Base-by-base conservation (phyloP, 2,888 invertebrate genomes). In the Cheilosia pagana region DNA sequence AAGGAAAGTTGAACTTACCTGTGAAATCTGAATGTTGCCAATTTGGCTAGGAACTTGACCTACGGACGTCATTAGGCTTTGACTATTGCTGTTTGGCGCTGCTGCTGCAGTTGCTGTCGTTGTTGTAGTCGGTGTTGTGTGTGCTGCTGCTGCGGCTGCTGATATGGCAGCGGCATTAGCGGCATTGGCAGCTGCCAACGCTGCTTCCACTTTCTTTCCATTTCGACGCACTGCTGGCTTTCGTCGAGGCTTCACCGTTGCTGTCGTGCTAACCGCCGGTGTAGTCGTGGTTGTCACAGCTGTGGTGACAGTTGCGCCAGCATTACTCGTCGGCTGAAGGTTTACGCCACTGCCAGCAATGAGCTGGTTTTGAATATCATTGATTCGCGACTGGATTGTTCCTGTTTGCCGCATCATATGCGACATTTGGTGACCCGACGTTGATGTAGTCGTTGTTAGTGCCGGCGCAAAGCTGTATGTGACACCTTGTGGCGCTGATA, bases 11-110 rank as follows among this genome's bases (percentile, higher is more conserved):
- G 14, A 10, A n/a, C 63, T 79, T 76, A 85, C 85, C 88, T 92
- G 92, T 21, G 92, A 92, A 85, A 92, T 92, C 88, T 92, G 92
- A 82, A 92, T 92, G 75, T 92, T 92, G 86, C 92, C 92, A 81
- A 92, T 92, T 87, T 92, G 92, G 86, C 92, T 92, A 82, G 92
- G 92, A 87, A 92, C 92, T 68, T 90, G 88, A 78, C 83, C 88
- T 79, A 88, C 88, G 87, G 72, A 87, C 35, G 88, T 81, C 48
- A 87, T 88, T 39, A 88, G 55, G 57, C 86, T 81, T 6, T 83
- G 60, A 79, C 65, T 65, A 59, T 71, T 50, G 88, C 87, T 62
- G 85, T 87, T 53, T 78, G 76, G 45, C 0, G 60, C 39, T 16
- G 53, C 48, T 16, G 72, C 25, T 12, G 48, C 10, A 12, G 70